Conservation (phyloP, 1,140 invertebrate genomes). For the Drosophila virilis region DNA sequence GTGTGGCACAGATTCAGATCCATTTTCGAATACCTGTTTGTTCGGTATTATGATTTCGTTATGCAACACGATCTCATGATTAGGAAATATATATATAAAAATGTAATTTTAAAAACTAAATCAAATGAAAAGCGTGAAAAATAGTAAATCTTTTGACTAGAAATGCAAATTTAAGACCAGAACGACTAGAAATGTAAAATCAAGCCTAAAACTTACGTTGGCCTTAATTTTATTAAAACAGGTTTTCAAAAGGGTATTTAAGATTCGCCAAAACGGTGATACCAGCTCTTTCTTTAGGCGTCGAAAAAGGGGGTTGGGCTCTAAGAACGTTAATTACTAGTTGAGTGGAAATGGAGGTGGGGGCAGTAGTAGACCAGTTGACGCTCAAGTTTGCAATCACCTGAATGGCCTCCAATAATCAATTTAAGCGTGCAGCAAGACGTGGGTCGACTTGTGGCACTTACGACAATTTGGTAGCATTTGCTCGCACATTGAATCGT, state of each 20-base stretch:
- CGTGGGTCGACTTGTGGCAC: constrained; percentile 25
- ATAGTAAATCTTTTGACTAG: too few species aligned
- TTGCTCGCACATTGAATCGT: constrained; percentile 16
- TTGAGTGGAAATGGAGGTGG: neutral
- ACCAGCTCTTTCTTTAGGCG: neutral
- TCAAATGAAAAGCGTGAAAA: too few species aligned
- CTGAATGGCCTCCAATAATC: constrained; percentile 42
- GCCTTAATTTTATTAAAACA: too few species aligned
- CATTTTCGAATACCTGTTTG: neutral
- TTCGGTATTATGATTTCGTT: neutral
- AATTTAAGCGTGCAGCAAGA: constrained; percentile 25
- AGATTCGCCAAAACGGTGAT: neutral
- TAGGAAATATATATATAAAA: too few species aligned
- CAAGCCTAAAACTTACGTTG: too few species aligned
- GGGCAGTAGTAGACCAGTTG: neutral
- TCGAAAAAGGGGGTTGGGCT: too few species aligned
- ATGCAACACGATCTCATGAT: too few species aligned
- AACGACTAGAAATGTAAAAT: too few species aligned
- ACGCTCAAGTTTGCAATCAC: constrained; percentile 17
- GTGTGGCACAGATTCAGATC: constrained; percentile 42
- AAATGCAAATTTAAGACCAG: too few species aligned
- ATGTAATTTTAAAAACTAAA: too few species aligned
- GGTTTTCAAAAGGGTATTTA: neutral
- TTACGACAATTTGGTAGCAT: constrained; percentile 29
- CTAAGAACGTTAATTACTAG: constrained; percentile 34